These are phyloP conservation scores for Jacana jacana DNA, from an alignment of 2,113 vertebrate genomes.

Conservation along the genomic window DNA sequence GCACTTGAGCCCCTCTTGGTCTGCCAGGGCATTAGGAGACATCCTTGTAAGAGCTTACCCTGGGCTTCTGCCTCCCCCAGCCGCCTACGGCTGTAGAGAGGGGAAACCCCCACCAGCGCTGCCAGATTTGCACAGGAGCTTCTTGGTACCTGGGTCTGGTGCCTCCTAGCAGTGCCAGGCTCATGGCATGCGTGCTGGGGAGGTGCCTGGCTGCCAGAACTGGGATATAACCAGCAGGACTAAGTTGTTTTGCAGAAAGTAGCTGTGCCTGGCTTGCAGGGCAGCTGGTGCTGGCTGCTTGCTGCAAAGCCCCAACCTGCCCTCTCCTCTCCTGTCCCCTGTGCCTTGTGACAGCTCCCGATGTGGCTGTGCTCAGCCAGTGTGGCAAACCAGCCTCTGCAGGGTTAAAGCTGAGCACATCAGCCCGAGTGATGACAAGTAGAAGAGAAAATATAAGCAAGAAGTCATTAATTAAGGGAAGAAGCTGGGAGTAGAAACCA, in stretches of 20 bases:
- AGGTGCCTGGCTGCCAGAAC: not conserved
- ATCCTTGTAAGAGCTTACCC: not conserved
- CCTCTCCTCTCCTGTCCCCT: not conserved
- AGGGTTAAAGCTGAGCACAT: not conserved
- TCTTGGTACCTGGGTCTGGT: not conserved
- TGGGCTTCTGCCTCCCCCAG: not conserved
- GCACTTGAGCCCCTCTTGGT: not conserved
- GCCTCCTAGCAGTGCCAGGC: not conserved
- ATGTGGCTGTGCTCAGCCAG: rapidly evolving
- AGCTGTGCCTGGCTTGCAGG: not conserved
- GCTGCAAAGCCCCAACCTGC: not conserved
- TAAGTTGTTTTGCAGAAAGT: not conserved
- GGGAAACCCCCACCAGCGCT: not conserved
- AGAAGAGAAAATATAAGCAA: not conserved
- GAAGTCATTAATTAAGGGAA: slow-evolving; percentile 7
- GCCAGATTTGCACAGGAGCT: not conserved
- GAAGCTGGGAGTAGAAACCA: not conserved
- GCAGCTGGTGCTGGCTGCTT: not conserved
- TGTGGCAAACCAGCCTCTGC: not conserved
- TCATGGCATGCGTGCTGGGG: rapidly evolving
- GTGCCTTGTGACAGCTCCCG: not conserved
- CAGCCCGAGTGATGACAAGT: not conserved
- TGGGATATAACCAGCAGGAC: not conserved
- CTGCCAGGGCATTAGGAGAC: not conserved
- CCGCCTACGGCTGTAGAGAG: not conserved